Percentiles rank a stretch among this genome's conserved stretches.
Conservation (phyloP, 2,888 invertebrate species). For the Eupithecia pulchellata region DNA sequence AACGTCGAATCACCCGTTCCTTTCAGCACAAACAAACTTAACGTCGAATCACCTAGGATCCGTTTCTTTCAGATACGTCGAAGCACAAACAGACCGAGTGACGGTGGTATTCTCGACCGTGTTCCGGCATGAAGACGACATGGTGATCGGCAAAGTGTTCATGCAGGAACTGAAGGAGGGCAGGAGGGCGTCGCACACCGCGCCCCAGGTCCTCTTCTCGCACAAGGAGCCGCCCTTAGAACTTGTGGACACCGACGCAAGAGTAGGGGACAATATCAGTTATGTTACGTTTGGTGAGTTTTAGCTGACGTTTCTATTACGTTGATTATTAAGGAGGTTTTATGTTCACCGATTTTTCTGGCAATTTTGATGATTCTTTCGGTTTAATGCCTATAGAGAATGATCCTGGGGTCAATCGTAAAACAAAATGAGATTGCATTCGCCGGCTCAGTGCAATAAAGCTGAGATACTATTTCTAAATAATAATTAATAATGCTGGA, state of each 20-base stretch:
- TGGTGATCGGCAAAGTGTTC: conserved; percentile 99
- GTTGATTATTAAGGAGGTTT: no score
- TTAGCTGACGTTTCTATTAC: not conserved
- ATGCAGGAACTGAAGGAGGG: conserved; percentile 99
- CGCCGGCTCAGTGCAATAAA: no score
- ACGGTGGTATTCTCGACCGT: conserved; percentile 99
- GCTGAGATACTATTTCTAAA: no score
- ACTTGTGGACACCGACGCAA: conserved; percentile 96
- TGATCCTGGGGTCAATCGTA: no score
- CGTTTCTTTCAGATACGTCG: conserved; percentile 92
- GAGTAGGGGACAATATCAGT: conserved; percentile 98
- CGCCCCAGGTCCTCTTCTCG: conserved; percentile 95
- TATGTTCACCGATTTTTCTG: no score
- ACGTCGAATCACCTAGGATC: not conserved
- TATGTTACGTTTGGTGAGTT: conserved; percentile 98
- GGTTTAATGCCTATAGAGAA: no score
- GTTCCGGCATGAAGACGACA: conserved; percentile 99
- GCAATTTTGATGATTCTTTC: no score
- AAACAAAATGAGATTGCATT: no score
- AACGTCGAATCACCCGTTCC: not conserved
- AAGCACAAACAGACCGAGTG: conserved; percentile 98
- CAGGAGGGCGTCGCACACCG: conserved; percentile 96
- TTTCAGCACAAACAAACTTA: conserved; percentile 90
- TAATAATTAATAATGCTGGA: no score
- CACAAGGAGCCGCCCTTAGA: conserved; percentile 99